phyloP scores from a whole-genome alignment of 1,140 invertebrate species.

The Armadillidium nasatum region DNA sequence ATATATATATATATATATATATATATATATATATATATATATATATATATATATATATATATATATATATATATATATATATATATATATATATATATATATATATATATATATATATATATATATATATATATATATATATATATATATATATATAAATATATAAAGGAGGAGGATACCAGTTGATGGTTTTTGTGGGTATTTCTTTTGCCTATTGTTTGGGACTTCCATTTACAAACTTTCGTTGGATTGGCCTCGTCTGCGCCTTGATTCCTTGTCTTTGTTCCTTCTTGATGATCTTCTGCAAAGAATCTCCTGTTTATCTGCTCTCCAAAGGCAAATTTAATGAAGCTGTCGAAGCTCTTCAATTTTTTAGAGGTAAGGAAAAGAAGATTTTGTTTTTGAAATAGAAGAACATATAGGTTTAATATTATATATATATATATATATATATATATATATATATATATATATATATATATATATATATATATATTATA shows the following conservation, averaged over 20 bases:
- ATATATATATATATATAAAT: no score
- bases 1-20: no score
- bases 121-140: no score
- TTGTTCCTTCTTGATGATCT: neutral
- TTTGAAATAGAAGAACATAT: no score
- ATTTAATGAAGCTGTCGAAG: neutral
- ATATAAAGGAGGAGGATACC: constrained; percentile 44
- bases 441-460: no score
- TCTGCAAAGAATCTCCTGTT: constrained; percentile 13
- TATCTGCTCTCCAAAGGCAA: constrained; percentile 3
- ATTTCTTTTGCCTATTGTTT: constrained; percentile 48
- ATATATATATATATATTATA: no score
- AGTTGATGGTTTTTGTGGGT: constrained; percentile 51
- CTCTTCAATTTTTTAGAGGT: neutral
- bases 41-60: neutral
- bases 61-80: no score
- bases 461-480: no score
- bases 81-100: neutral
- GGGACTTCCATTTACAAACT: constrained; percentile 31
- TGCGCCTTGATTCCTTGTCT: constrained; percentile 42
- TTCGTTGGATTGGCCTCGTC: constrained; percentile 48
- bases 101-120: neutral
- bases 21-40: neutral
- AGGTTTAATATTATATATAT: no score
- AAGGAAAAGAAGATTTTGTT: no score